phyloP scores from a whole-genome alignment of 2,113 vertebrate species.

The Chaenogobius annularis region DNA sequence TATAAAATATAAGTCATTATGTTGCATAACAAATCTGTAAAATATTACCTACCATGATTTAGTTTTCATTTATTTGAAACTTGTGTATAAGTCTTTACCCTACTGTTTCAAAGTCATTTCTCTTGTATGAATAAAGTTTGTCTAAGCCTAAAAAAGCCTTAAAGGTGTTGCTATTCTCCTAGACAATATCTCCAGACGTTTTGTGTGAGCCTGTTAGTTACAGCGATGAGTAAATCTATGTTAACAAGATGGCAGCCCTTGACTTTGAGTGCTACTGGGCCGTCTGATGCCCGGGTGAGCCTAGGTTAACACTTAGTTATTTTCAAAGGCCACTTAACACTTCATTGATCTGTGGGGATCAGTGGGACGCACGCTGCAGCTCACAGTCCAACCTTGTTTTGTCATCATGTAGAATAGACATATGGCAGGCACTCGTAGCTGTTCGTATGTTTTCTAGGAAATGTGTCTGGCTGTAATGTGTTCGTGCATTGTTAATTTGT shows the following conservation, averaged over 20 bases:
- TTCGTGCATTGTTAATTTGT: conserved; percentile 10
- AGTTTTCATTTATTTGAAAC: no score
- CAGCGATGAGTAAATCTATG: conserved; percentile 71
- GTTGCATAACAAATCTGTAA: no score
- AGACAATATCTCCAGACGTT: conserved; percentile 4
- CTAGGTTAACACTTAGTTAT: conserved; percentile 52
- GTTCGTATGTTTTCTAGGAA: conserved; percentile 1
- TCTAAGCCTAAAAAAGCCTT: background rate
- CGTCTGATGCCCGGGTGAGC: conserved; percentile 45
- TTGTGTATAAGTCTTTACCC: no score
- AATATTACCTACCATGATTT: no score
- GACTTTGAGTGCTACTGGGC: conserved; percentile 59
- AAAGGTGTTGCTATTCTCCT: conserved; percentile 2
- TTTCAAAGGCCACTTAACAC: conserved; percentile 59
- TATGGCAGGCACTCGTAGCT: background rate
- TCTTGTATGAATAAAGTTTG: no score
- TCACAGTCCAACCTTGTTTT: conserved; percentile 4
- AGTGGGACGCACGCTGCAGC: conserved; percentile 29
- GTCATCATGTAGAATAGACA: background rate
- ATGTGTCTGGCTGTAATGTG: background rate
- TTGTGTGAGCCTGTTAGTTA: conserved; percentile 22
- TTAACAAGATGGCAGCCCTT: conserved; percentile 74
- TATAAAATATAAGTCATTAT: no score
- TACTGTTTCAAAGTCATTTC: no score
- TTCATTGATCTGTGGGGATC: conserved; percentile 68